Evolutionary conservation across 2,888 invertebrate species (phyloP).

Genomic region (Prosapia bicincta): DNA sequence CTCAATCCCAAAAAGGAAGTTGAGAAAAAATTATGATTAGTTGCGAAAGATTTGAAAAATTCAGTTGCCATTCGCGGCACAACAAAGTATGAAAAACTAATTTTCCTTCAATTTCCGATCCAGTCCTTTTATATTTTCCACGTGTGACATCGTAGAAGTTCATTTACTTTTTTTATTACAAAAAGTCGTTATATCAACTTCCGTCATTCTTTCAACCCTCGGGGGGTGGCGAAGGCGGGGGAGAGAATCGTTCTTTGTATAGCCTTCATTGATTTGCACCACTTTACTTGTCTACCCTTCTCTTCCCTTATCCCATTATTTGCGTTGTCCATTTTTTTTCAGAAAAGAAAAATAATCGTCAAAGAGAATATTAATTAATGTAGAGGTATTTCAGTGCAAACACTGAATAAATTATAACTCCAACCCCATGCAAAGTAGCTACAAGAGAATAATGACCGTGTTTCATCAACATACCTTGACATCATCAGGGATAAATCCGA

Average conservation of each 20-base stretch:
- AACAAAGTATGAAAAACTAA: constrained; percentile 27
- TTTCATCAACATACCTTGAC: neutral
- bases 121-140: constrained; percentile 26
- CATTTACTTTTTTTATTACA: constrained; percentile 27
- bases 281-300: too few relatives aligned
- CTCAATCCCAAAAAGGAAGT: neutral
- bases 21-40: neutral
- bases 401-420: neutral
- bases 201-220: constrained; percentile 22
- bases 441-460: neutral
- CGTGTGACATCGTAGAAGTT: constrained; percentile 25
- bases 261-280: neutral
- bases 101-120: constrained; percentile 28
- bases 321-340: neutral
- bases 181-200: constrained; percentile 26
- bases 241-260: neutral
- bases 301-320: neutral
- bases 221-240: neutral
- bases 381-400: neutral
- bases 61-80: neutral
- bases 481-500: neutral
- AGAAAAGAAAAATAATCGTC: neutral
- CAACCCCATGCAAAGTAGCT: neutral
- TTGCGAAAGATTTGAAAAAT: neutral
- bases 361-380: neutral